These are phyloP conservation scores for Radopholus similis DNA, from an alignment of 1,140 invertebrate genomes.

Conservation along the genomic window DNA sequence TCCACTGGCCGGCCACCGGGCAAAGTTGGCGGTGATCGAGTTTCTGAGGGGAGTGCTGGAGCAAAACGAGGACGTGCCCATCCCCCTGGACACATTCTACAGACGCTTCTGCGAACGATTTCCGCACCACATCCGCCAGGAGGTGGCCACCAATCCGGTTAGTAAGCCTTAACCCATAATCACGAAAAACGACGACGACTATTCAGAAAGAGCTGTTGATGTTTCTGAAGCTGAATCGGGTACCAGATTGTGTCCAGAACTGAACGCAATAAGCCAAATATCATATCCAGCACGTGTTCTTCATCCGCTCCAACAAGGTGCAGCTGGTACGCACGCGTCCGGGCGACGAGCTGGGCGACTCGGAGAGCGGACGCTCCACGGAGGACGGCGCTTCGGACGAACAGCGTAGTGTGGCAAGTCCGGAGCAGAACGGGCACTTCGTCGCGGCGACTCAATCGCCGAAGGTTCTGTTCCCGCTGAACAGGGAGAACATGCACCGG, in stretches of 20 bases:
- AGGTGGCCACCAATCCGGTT: conserved; percentile 58
- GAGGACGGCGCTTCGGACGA: conserved; percentile 27
- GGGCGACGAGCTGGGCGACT: conserved; percentile 52
- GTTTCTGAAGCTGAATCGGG: conserved; percentile 58
- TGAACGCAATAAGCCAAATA: too few relatives aligned
- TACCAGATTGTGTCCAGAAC: conserved; percentile 41
- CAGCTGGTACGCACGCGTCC: conserved; percentile 53
- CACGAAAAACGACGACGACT: not conserved
- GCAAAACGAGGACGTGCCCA: conserved; percentile 58
- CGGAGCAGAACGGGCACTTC: not conserved
- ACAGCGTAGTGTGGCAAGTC: not conserved
- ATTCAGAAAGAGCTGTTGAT: conserved; percentile 52
- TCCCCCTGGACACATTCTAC: conserved; percentile 58
- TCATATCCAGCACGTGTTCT: conserved; percentile 26
- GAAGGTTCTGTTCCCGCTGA: conserved; percentile 51
- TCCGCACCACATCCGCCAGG: conserved; percentile 55
- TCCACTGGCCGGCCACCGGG: conserved; percentile 56
- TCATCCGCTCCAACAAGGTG: conserved; percentile 59
- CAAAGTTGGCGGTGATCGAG: conserved; percentile 59
- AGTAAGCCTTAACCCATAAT: not conserved
- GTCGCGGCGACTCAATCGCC: conserved; percentile 45
- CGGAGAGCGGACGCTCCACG: conserved; percentile 58
- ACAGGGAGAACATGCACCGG: conserved; percentile 48
- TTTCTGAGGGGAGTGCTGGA: conserved; percentile 57
- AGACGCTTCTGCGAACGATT: conserved; percentile 58